Percentiles rank a stretch among this genome's conserved stretches.
Evolutionary conservation across 2,888 invertebrate genomes (phyloP).

Genomic region (Drosophila eohydei): DNA sequence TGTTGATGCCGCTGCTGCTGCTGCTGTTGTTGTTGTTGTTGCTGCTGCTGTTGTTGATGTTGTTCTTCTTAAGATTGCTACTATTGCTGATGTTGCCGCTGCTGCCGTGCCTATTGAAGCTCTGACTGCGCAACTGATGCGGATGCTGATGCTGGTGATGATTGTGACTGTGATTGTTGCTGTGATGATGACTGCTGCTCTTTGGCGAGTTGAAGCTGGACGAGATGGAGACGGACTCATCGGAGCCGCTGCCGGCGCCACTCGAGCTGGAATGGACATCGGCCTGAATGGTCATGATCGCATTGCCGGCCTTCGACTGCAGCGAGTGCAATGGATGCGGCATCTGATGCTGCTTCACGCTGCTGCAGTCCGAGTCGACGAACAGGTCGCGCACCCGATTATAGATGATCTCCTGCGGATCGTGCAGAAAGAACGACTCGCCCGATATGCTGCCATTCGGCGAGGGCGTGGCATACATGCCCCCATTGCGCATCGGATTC

Average conservation of each 20-base stretch:
- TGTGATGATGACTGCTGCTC: conserved; percentile 76
- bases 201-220: conserved; percentile 85
- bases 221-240: conserved; percentile 87
- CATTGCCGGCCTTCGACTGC: conserved; percentile 76
- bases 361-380: conserved; percentile 86
- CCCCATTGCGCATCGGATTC: conserved; percentile 89
- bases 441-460: conserved; percentile 87
- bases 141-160: conserved; percentile 42
- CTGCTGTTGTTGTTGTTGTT: background rate
- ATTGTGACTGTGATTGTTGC: conserved; percentile 40
- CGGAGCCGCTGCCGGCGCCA: conserved; percentile 87
- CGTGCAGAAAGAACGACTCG: conserved; percentile 94
- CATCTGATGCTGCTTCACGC: conserved; percentile 71
- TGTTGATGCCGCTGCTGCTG: conserved; percentile 21
- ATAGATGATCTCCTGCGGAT: conserved; percentile 91
- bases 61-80: conserved; percentile 37
- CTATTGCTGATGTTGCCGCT: conserved; percentile 45
- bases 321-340: conserved; percentile 60
- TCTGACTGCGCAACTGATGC: conserved; percentile 68
- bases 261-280: conserved; percentile 92
- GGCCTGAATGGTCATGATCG: conserved; percentile 90
- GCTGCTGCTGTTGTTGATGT: conserved; percentile 20
- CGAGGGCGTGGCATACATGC: conserved; percentile 86
- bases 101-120: conserved; percentile 59
- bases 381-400: conserved; percentile 94